These are phyloP conservation scores for Steatocranus sp. DNA, from an alignment of 2,797 vertebrate genomes.

Conservation along the genomic window DNA sequence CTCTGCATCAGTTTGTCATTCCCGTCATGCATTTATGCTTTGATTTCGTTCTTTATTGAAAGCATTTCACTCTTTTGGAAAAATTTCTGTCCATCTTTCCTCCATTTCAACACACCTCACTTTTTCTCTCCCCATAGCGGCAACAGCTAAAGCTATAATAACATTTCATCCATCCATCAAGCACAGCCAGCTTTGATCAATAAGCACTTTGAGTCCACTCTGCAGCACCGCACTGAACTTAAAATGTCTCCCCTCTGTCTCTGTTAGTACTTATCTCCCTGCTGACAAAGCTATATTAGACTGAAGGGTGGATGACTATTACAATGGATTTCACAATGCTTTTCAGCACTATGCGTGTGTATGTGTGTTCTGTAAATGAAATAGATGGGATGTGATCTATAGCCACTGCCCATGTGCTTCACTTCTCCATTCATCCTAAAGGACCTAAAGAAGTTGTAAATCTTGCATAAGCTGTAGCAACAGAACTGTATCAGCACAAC, in stretches of 20 bases:
- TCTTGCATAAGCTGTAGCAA: neutral
- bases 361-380: slow-evolving; percentile 30
- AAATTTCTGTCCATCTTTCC: neutral
- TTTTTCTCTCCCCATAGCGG: slow-evolving; percentile 18
- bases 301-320: slow-evolving; percentile 54
- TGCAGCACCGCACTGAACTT: slow-evolving; percentile 48
- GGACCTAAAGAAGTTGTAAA: slow-evolving; percentile 36
- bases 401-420: neutral
- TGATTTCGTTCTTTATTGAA: neutral
- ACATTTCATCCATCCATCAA: slow-evolving; percentile 69
- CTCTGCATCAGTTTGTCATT: neutral
- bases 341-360: neutral
- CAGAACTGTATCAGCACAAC: neutral
- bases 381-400: slow-evolving; percentile 21
- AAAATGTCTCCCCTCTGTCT: slow-evolving; percentile 71
- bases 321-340: slow-evolving; percentile 52
- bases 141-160: slow-evolving; percentile 59
- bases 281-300: slow-evolving; percentile 67
- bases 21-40: neutral
- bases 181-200: slow-evolving; percentile 66
- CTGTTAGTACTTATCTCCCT: slow-evolving; percentile 66
- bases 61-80: neutral
- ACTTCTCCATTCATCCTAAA: slow-evolving; percentile 13
- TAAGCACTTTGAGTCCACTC: slow-evolving; percentile 72
- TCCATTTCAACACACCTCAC: slow-evolving; percentile 7